Conservation (phyloP, 2,113 vertebrate genomes). For the cat (Felis catus) region DNA sequence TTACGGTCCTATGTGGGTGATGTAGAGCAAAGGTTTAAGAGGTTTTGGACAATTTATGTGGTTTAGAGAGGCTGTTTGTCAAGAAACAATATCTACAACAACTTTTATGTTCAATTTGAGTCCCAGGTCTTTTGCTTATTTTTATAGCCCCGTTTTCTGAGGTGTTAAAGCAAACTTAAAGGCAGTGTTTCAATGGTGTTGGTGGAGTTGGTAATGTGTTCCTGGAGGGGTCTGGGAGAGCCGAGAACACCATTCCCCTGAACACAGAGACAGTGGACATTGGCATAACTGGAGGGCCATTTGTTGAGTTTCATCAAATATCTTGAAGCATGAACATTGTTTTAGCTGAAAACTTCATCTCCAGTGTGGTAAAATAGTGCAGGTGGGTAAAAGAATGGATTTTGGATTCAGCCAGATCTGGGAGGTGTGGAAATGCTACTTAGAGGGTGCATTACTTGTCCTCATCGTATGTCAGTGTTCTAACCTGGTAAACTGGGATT, state of each 20-base stretch:
- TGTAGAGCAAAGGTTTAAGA: slow-evolving; percentile 87
- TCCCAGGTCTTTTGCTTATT: slow-evolving; percentile 83
- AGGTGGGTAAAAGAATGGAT: not conserved
- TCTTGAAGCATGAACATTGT: not conserved
- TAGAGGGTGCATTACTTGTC: not conserved
- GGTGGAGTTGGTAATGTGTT: not conserved
- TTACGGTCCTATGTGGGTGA: slow-evolving; percentile 81
- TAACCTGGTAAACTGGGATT: not conserved
- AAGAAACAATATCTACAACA: slow-evolving; percentile 87
- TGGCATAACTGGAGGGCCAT: not conserved
- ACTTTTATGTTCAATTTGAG: slow-evolving; percentile 83
- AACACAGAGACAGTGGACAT: too few species aligned
- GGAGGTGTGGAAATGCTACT: not conserved
- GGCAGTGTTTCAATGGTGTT: slow-evolving; percentile 67
- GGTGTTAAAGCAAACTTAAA: slow-evolving; percentile 74
- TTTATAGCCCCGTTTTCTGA: slow-evolving; percentile 80
- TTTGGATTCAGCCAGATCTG: not conserved
- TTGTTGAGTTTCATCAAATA: not conserved
- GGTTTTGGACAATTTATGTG: slow-evolving; percentile 86
- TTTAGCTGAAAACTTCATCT: not conserved
- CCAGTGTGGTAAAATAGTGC: not conserved
- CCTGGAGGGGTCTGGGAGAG: not conserved
- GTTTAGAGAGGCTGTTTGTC: slow-evolving; percentile 85
- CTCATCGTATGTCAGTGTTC: not conserved
- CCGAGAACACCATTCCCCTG: not conserved